Percentiles rank a stretch among this genome's conserved stretches.
Conservation (phyloP, 2,113 vertebrate species). For the Mastomys coucha region DNA sequence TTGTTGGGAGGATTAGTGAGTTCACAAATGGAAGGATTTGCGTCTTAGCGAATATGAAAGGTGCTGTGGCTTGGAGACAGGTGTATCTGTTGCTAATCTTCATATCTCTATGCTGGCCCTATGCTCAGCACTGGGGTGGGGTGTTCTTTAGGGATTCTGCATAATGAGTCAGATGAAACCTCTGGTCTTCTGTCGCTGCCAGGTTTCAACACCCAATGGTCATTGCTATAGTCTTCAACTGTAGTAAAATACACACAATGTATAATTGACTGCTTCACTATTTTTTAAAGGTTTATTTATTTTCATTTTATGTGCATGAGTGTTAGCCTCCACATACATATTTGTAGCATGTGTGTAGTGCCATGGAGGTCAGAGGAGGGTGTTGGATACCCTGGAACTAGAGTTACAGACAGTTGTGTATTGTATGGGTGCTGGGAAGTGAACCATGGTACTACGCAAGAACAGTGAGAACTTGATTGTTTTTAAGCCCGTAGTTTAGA, state of each 20-base stretch:
- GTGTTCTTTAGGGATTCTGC: background rate
- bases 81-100: background rate
- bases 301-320: background rate
- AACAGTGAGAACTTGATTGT: background rate
- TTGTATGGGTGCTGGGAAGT: background rate
- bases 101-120: background rate
- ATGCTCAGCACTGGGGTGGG: rapidly evolving
- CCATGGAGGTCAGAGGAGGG: background rate
- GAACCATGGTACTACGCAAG: background rate
- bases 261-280: background rate
- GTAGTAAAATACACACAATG: background rate
- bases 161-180: background rate
- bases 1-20: background rate
- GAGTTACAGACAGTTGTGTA: background rate
- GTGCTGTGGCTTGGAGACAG: background rate
- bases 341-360: background rate
- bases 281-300: background rate
- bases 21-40: background rate
- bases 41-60: background rate
- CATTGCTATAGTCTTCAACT: background rate
- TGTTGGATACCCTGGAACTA: background rate
- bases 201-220: background rate
- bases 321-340: background rate
- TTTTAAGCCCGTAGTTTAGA: background rate
- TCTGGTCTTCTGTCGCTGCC: background rate